A percentile compares a stretch with the other conserved stretches of the same genome.
Evolutionary conservation across 1,140 invertebrate genomes (phyloP).

Genomic region (Conus betulinus): DNA sequence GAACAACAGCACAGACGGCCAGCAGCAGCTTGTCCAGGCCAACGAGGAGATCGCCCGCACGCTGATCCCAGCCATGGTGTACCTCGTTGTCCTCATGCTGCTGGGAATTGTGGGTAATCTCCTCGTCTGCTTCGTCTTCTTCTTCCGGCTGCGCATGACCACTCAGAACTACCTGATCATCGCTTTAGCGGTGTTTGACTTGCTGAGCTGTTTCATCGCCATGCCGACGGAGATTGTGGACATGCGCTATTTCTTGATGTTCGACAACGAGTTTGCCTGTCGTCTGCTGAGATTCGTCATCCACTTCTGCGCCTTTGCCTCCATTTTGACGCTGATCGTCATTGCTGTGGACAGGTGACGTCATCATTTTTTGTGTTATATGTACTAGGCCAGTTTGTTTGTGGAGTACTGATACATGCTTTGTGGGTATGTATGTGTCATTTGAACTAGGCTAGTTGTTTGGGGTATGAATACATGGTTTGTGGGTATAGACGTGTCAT

Average conservation of each 20-base stretch:
- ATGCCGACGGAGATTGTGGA: conserved; percentile 54
- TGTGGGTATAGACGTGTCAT: background rate
- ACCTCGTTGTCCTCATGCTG: conserved; percentile 50
- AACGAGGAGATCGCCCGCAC: conserved; percentile 46
- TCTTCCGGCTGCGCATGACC: conserved; percentile 42
- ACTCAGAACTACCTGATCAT: conserved; percentile 57
- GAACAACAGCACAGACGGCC: background rate
- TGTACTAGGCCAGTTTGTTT: background rate
- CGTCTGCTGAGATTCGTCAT: conserved; percentile 35
- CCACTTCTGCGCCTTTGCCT: conserved; percentile 39
- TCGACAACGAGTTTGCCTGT: conserved; percentile 41
- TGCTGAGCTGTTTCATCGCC: conserved; percentile 54
- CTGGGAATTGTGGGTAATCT: conserved; percentile 57
- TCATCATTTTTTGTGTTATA: background rate
- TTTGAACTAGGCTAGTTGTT: background rate
- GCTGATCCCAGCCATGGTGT: conserved; percentile 49
- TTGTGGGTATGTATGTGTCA: background rate
- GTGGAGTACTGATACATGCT: background rate
- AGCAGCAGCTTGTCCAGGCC: background rate
- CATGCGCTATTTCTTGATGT: conserved; percentile 48
- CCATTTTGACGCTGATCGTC: conserved; percentile 46
- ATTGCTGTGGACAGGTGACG: conserved; percentile 52
- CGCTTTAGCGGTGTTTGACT: conserved; percentile 57
- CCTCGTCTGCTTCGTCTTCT: conserved; percentile 54
- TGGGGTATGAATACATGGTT: background rate